Evolutionary conservation across 2,113 vertebrate species (phyloP).

Genomic region (Erythrocercus mccallii): DNA sequence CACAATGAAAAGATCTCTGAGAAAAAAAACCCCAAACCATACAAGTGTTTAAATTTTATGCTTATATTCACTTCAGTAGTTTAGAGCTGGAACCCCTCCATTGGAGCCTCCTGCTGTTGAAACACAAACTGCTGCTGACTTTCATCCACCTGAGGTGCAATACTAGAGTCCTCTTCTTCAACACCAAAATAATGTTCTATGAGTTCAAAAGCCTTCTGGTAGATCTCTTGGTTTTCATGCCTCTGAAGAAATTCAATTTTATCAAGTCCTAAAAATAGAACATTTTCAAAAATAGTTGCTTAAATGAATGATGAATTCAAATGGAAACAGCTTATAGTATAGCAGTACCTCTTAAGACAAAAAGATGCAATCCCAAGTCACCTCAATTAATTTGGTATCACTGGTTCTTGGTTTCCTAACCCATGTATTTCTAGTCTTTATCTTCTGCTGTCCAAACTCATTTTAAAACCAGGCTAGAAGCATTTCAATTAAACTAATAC

Average conservation of each 20-base stretch:
- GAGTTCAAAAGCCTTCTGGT: constrained; percentile 89
- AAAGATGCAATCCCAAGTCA: background rate
- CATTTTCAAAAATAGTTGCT: background rate
- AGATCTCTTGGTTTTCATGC: constrained; percentile 91
- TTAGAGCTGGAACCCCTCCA: constrained; percentile 91
- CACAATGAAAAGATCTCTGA: constrained; percentile 20
- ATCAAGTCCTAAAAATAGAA: constrained; percentile 79
- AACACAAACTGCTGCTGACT: constrained; percentile 89
- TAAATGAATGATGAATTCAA: background rate
- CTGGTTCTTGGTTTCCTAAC: background rate
- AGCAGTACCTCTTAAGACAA: background rate
- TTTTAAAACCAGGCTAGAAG: background rate
- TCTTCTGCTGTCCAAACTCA: background rate
- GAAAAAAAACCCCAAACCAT: background rate
- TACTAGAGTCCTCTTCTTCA: constrained; percentile 86
- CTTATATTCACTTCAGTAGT: background rate
- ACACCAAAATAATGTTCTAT: constrained; percentile 90
- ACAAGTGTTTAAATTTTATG: background rate
- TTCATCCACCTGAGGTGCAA: constrained; percentile 90
- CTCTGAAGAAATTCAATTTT: constrained; percentile 91
- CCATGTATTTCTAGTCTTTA: background rate
- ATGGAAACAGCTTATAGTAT: background rate
- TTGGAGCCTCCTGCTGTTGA: constrained; percentile 87
- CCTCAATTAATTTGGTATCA: background rate
- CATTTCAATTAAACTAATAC: background rate